Base-by-base conservation (phyloP, 30 jellyfish, hydroid and myxozoan species). In the Rhopilema esculentum region DNA sequence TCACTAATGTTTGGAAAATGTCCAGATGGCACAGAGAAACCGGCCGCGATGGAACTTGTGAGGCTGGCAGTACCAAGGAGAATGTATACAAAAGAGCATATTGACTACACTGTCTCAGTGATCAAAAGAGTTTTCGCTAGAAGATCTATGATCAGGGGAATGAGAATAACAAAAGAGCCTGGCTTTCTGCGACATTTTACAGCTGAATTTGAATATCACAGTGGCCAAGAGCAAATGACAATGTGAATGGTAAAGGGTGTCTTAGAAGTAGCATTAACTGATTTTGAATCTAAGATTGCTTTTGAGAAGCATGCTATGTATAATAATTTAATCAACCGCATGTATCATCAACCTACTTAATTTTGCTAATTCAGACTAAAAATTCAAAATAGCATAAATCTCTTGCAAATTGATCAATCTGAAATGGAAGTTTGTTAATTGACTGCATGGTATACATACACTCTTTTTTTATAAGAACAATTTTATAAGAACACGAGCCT, bases 21-120 rank as follows among this genome's bases (percentile, higher is more conserved):
- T 30, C 31, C 77, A 32, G 75, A 88, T 49, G 97, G 97, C 15
- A 40, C 29, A 74, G 97, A 88, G 22, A 53, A 62, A 27, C 89
- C 97, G 1, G 97, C 97, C 16, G 53, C 78, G 24, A 79, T 88
- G 97, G 97, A 88, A 32, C 89, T 88, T 16, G 97, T 88, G 33
- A 72, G 97, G 19, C 81, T 88, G 48, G 97, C 97, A 22, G 77
- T 88, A 30, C 97, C 97, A 50, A 69, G 97, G 28, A 27, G 97
- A 67, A 78, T 79, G 65, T 88, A 88, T 62, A 62, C 97, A 29
- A 79, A 52, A 64, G 97, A 72, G 66, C 97, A 88, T 52, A 88
- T 88, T 69, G 81, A 88, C 66, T 88, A 88, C 69, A 77, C 89
- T 23, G 91, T 88, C 27, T 71, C 74, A 51, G 67, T 72, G 16